phyloP scores from a whole-genome alignment of 2,113 vertebrate species.

The Arothron firmamentum region DNA sequence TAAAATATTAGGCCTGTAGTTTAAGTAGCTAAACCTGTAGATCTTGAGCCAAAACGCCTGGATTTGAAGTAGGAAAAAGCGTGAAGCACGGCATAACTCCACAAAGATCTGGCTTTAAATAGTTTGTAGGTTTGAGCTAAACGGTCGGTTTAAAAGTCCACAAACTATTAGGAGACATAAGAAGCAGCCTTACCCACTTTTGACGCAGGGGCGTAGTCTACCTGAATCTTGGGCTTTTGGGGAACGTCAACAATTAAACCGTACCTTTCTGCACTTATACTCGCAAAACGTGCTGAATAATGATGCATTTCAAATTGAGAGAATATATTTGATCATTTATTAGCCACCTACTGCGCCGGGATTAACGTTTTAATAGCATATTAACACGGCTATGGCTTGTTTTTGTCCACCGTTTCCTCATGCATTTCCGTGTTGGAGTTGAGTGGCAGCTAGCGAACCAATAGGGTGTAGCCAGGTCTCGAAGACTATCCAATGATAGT shows the following conservation, averaged over 20 bases:
- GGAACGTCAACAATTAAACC: constrained; percentile 8
- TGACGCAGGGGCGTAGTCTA: constrained; percentile 65
- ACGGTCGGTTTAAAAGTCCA: not conserved
- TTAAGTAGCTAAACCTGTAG: constrained; percentile 31
- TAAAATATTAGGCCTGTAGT: constrained; percentile 11
- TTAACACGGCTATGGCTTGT: constrained; percentile 38
- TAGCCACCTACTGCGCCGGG: constrained; percentile 2
- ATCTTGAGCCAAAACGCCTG: not conserved
- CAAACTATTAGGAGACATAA: not conserved
- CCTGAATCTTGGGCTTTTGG: constrained; percentile 41
- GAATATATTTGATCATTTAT: constrained; percentile 15
- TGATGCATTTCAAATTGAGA: not conserved
- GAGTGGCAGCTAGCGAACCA: constrained; percentile 53
- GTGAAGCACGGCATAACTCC: not conserved
- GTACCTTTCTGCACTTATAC: not conserved
- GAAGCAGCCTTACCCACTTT: constrained; percentile 22
- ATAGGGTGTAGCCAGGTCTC: not conserved
- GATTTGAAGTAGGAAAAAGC: not conserved
- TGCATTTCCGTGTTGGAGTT: constrained; percentile 56
- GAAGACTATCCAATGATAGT: constrained; percentile 29
- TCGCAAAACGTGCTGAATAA: not conserved
- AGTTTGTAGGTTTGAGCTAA: not conserved
- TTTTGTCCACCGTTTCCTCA: constrained; percentile 65
- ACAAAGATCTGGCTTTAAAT: not conserved
- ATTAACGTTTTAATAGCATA: constrained; percentile 14